Evolutionary conservation across 2,113 vertebrate species (phyloP), one percentile per base, ranked within the genome.

Genomic region (Odobenus rosmarus): DNA sequence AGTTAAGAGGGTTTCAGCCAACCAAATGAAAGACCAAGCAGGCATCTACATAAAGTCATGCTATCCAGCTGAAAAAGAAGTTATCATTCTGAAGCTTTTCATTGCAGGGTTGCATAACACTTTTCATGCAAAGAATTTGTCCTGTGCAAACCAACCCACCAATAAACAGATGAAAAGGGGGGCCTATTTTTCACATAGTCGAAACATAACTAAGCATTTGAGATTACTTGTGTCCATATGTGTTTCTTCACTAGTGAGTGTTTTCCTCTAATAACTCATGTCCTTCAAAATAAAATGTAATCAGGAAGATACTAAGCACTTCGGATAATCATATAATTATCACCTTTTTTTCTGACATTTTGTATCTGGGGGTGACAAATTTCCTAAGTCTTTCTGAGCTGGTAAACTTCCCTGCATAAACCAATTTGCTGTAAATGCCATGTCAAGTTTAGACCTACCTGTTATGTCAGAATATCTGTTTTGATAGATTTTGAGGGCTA

Each of bases 401-500:
- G 26, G 23, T 90, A 59, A 39, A 76, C 59, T 62, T 95, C 26
- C 71, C 59, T 84, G 16, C 64, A 88, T 31, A 88, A 94, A 67
- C 19, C 85, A 90, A 71, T 74, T 83, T 85, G 33, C 39, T 92
- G 0, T 64, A 93, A 96, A 90, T 23, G 79, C 28, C 72, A 21
- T 11, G 51, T 85, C 51, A 86, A 90, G 51, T 72, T 82, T 84
- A 71, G n/a, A 83, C 36, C 61, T 89, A 19, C 18, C 74, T 93
- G 0, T 92, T 79, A 81, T 74, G 64, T 90, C 19, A 90, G 36
- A 64, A 64, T 85, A 67, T 46, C 53, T 86, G 10, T 95, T 87
- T 79, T 59, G 31, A 90, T 95, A 72, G 15, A 57, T 81, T 97
- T 95, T 33, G 72, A 62, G 85, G 83, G 3, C 61, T 93, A 33